These are phyloP conservation scores for Polypterus senegalus DNA, from an alignment of 2,113 vertebrate species.

Conservation along the genomic window DNA sequence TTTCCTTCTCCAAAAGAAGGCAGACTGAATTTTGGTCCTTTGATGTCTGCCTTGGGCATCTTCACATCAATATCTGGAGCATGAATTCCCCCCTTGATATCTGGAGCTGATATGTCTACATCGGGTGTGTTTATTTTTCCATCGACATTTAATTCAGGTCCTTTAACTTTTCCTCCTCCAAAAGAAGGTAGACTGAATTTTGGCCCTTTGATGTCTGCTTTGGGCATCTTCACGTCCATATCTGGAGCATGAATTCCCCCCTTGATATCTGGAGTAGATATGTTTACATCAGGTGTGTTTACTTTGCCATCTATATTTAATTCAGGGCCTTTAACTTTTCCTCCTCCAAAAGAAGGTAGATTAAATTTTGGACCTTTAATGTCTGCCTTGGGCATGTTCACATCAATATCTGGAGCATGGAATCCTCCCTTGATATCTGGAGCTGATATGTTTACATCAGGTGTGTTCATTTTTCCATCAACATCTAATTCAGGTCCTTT, in stretches of 20 bases:
- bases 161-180: slow-evolving; percentile 16
- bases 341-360: slow-evolving; percentile 18
- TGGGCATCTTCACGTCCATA: slow-evolving; percentile 25
- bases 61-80: slow-evolving; percentile 22
- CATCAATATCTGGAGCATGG: neutral
- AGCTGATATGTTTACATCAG: neutral
- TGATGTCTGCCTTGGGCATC: slow-evolving; percentile 17
- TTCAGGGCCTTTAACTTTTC: slow-evolving; percentile 1
- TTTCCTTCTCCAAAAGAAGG: slow-evolving; percentile 7
- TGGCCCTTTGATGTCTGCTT: slow-evolving; percentile 21
- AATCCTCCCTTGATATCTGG: slow-evolving; percentile 3
- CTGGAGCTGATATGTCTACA: slow-evolving; percentile 20
- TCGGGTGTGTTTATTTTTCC: slow-evolving; percentile 19
- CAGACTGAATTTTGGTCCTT: slow-evolving; percentile 17
- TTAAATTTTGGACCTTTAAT: slow-evolving; percentile 15
- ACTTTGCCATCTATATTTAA: slow-evolving; percentile 8
- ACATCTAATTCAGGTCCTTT: slow-evolving; percentile 16
- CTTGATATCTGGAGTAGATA: slow-evolving; percentile 7
- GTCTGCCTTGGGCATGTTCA: neutral
- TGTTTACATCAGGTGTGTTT: slow-evolving; percentile 1
- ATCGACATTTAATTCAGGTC: slow-evolving; percentile 11
- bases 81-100: slow-evolving; percentile 16
- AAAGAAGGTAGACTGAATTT: slow-evolving; percentile 15
- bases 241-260: slow-evolving; percentile 17
- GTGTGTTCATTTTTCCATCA: neutral